Percentiles rank a stretch among this genome's conserved stretches.
phyloP scores from a whole-genome alignment of 1,140 invertebrate genomes.

The Protaetia brevitarsis region DNA sequence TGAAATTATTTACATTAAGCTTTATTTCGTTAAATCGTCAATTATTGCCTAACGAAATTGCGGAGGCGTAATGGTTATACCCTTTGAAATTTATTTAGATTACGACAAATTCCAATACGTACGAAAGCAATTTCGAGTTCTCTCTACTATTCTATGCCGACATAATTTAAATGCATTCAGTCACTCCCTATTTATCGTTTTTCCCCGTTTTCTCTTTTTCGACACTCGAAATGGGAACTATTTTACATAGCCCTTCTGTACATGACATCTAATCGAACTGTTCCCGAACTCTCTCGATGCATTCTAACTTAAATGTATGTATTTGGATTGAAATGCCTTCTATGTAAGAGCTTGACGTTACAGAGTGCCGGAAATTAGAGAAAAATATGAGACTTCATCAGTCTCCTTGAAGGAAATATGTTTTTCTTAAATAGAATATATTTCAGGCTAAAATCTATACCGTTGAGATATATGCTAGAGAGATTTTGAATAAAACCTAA shows the following conservation, averaged over 20 bases:
- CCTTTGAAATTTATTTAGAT: background rate
- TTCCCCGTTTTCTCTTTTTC: background rate
- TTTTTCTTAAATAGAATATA: too few species aligned
- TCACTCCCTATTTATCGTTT: slow-evolving; percentile 12
- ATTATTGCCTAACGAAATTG: too few species aligned
- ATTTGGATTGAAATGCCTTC: background rate
- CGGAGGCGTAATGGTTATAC: background rate
- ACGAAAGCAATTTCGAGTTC: background rate
- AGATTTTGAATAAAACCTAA: too few species aligned
- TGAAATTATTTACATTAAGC: too few species aligned
- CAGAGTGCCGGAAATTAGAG: too few species aligned
- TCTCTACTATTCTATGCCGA: slow-evolving; percentile 8
- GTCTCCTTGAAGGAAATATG: too few species aligned
- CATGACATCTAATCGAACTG: slow-evolving; percentile 23
- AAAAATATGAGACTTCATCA: too few species aligned
- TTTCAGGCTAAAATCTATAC: too few species aligned
- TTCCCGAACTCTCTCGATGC: slow-evolving; percentile 14
- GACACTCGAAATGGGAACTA: slow-evolving; percentile 18
- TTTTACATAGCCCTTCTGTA: slow-evolving; percentile 21
- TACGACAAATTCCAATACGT: slow-evolving; percentile 18
- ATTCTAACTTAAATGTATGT: slow-evolving; percentile 4
- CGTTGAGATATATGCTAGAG: too few species aligned
- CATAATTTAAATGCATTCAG: slow-evolving; percentile 13
- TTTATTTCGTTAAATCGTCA: too few species aligned
- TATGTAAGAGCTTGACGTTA: too few species aligned